Base-by-base conservation (phyloP, 2,888 invertebrate species). In the Epiblema foenella region DNA sequence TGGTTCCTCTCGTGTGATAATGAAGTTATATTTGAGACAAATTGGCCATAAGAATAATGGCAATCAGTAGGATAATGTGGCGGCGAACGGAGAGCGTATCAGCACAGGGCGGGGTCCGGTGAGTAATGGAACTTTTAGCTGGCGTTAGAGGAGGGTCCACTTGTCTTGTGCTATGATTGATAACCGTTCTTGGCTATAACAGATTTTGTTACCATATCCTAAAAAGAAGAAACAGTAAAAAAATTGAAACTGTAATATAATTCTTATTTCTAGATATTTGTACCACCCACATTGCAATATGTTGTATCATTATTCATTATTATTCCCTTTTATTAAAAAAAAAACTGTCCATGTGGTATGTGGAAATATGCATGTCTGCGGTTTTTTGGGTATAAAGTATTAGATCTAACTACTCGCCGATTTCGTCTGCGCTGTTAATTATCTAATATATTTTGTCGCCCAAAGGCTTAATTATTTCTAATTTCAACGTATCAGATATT, bases 141-240 rank as follows among this genome's bases (percentile, higher is more conserved):
- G 88, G 86, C 81, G 87, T 89, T 71, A 71, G 90, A 91, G 88
- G 89, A 93, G 92, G 93, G 93, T 91, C 90, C 91, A 90, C 91
- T 93, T 92, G 90, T 92, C 92, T 91, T 91, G 88, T 84, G 79
- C 84, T 90, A 92, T 93, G 93, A 93, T 93, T 92, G 92, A 93
- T 93, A 90, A 90, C 89, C 85, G 82, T 84, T 82, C 82, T 81
- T 82, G 77, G 80, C 58, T 65, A 83, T 86, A 88, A 91, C 91
- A 91, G 92, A 91, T 89, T 89, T 82, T 80, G 82, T 80, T 83
- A 85, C 85, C 81, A 77, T 79, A 82, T 78, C 78, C 83, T 1
- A 77, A 82, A 81, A 78, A 79, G 77, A 73, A 20, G 42, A 68
- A 68, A 24, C 39, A 52, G 37, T 52, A 18, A 18, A 15, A 54